These are phyloP conservation scores for Toxonevra muliebris DNA, from an alignment of 2,888 invertebrate genomes.

Conservation along the genomic window DNA sequence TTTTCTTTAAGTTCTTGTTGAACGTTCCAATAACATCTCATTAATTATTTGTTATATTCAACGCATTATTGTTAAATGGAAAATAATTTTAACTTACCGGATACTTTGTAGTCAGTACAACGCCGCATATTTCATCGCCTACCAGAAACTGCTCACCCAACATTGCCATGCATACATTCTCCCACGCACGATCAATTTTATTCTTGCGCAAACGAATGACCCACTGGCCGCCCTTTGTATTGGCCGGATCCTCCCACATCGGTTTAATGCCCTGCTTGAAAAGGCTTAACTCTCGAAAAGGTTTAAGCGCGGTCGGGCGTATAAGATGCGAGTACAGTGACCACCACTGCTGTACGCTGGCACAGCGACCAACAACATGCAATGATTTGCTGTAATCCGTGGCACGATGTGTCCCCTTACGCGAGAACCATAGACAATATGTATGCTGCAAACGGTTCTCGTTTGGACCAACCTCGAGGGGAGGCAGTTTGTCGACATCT, in stretches of 20 bases:
- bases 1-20: background rate
- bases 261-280: slow-evolving; percentile 98
- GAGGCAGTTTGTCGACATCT: slow-evolving; percentile 68
- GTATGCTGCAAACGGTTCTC: slow-evolving; percentile 94
- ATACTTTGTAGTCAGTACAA: slow-evolving; percentile 93
- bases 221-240: slow-evolving; percentile 98
- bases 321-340: slow-evolving; percentile 90
- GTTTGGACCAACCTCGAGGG: slow-evolving; percentile 78
- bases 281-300: slow-evolving; percentile 93
- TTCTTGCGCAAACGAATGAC: slow-evolving; percentile 94
- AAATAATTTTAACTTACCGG: slow-evolving; percentile 65
- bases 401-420: slow-evolving; percentile 67
- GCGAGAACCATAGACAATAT: slow-evolving; percentile 91
- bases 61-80: slow-evolving; percentile 23
- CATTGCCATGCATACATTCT: slow-evolving; percentile 98
- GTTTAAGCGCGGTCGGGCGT: slow-evolving; percentile 88
- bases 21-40: slow-evolving; percentile 12
- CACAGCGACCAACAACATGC: slow-evolving; percentile 87
- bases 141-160: slow-evolving; percentile 99
- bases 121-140: slow-evolving; percentile 97
- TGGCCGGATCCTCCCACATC: slow-evolving; percentile 99
- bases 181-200: slow-evolving; percentile 96
- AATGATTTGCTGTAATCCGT: slow-evolving; percentile 70
- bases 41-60: slow-evolving; percentile 20
- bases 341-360: slow-evolving; percentile 98